phyloP scores from a whole-genome alignment of 2,113 vertebrate genomes.

The Megaceryle torquata region DNA sequence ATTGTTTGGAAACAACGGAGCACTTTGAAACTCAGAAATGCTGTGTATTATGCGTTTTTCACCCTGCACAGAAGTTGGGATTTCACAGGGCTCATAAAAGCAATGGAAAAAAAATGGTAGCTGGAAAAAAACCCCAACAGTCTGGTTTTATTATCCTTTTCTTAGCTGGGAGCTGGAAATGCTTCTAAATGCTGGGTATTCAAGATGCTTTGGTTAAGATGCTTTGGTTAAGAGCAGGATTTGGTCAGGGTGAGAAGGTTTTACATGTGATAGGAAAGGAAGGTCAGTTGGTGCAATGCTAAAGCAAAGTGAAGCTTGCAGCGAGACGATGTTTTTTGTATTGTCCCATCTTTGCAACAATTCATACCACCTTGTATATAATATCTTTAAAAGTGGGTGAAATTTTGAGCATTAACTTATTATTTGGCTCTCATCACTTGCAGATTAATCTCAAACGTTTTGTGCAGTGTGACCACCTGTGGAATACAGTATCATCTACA shows the following conservation, averaged over 20 bases:
- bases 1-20: not conserved
- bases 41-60: not conserved
- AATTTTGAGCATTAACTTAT: not conserved
- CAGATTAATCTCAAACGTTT: not conserved
- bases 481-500: not conserved
- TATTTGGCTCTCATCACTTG: not conserved
- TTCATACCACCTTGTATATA: not conserved
- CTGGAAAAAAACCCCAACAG: not conserved
- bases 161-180: not conserved
- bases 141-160: not conserved
- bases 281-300: not conserved
- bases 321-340: not conserved
- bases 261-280: not conserved
- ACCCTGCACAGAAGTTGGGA: not conserved
- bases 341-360: not conserved
- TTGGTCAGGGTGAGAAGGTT: not conserved
- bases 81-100: not conserved
- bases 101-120: not conserved
- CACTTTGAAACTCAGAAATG: not conserved
- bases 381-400: not conserved
- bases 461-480: not conserved
- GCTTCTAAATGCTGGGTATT: not conserved
- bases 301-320: not conserved
- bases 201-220: not conserved
- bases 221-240: not conserved